Conservation (phyloP, 2,888 invertebrate genomes). For the Hybos culiciformis region DNA sequence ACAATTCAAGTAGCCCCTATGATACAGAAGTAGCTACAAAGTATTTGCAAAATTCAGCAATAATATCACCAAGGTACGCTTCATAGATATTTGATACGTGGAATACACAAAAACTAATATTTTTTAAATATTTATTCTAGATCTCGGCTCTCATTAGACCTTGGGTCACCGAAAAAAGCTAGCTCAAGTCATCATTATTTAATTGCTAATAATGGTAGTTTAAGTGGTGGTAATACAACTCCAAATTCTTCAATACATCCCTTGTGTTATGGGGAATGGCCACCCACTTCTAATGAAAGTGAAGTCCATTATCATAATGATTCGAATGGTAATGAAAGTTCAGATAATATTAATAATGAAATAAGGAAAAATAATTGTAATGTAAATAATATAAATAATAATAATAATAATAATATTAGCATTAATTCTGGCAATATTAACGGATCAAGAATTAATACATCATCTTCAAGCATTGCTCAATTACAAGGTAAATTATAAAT, state of each 20-base stretch:
- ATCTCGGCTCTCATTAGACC: slow-evolving; percentile 26
- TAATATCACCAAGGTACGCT: slow-evolving; percentile 21
- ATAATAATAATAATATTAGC: slow-evolving; percentile 12
- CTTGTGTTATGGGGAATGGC: too few species aligned
- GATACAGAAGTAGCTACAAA: too few species aligned
- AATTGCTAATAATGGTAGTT: slow-evolving; percentile 3
- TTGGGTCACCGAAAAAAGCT: slow-evolving; percentile 20
- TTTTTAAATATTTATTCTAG: slow-evolving; percentile 13
- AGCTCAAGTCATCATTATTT: slow-evolving; percentile 16
- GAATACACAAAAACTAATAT: background rate
- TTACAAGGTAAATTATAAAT: background rate
- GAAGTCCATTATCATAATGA: slow-evolving; percentile 4
- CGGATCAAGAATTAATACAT: slow-evolving; percentile 14
- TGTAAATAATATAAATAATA: slow-evolving; percentile 10
- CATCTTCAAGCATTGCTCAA: background rate
- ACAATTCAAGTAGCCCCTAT: slow-evolving; percentile 13
- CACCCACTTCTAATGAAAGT: too few species aligned
- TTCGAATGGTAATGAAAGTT: slow-evolving; percentile 12
- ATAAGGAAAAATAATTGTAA: background rate
- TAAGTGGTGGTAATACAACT: background rate
- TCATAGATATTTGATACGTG: background rate
- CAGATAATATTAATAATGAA: background rate
- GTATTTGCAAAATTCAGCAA: slow-evolving; percentile 2
- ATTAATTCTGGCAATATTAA: slow-evolving; percentile 7
- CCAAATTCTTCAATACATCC: slow-evolving; percentile 4